Evolutionary conservation across 2,797 vertebrate species (phyloP), one percentile per base, ranked within the genome.

Genomic region (Coracias cyanogaster): DNA sequence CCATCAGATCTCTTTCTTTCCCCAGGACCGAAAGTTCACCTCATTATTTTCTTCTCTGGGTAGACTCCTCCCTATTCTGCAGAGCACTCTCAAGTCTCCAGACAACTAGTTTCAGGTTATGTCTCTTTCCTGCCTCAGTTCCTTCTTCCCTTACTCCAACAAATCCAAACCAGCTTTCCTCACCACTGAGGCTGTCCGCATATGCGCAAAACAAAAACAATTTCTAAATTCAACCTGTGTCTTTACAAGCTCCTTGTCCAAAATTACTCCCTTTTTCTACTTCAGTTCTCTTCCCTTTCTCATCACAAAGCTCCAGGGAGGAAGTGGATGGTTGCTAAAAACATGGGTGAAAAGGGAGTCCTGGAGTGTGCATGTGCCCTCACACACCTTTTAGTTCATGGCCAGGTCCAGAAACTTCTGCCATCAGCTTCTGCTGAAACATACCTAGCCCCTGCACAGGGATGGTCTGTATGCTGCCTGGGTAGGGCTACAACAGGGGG

Each of bases 101-200:
- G 28, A 89, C 6, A 45, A 54, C 25, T 12, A 33, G 41, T 88
- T 95, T 80, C 1, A 0, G 55, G 46, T 51, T 62, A 7, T 1
- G 2, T 5, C 66, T 70, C 62, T 49, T 64, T 78, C 28, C 73
- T 51, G 43, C 70, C 66, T 77, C 19, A 58, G 46, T 22, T 90
- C 57, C 81, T 78, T 29, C 19, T 9, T 81, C 35, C 45, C 76
- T 51, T 33, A 77, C 46, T 58, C 33, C 61, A 79, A 45, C 39
- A 89, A 54, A 89, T 43, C 65, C 49, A 37, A 87, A 29, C 16
- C 37, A 78, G 72, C 49, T 86, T 69, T 82, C 54, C 70, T 84
- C 33, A 55, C 12, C 31, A 35, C 57, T 13, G 7, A 83, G 22
- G 25, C 31, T 37, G 6, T 11, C 39, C 62, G 39, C 2, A 0